Evolutionary conservation across 2,113 vertebrate genomes (phyloP).

Genomic region (Tauraco erythrolophus): DNA sequence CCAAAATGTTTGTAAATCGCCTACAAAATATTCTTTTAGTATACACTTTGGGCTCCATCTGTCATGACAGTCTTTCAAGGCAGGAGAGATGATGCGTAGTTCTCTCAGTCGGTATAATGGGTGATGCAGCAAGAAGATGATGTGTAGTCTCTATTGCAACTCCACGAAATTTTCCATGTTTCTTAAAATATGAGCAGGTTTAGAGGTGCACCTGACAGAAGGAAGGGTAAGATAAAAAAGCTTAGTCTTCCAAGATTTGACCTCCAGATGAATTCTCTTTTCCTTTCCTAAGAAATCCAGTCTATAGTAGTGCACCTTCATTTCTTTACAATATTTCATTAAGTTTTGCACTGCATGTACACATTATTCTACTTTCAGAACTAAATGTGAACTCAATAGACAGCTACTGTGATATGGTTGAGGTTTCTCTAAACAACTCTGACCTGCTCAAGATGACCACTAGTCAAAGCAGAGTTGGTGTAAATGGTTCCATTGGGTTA

Average conservation of each 20-base stretch:
- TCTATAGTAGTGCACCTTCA: no score
- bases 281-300: neutral
- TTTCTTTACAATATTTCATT: neutral
- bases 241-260: neutral
- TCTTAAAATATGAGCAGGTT: neutral
- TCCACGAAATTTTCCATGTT: neutral
- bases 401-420: neutral
- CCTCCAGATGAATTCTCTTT: neutral
- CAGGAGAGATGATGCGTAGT: no score
- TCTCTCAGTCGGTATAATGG: no score
- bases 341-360: neutral
- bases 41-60: no score
- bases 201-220: neutral
- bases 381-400: neutral
- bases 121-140: no score
- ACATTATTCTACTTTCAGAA: neutral
- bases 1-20: no score
- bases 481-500: neutral
- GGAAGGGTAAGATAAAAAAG: rapidly evolving
- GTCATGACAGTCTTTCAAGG: no score
- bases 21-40: no score
- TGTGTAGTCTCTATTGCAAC: no score
- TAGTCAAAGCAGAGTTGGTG: neutral
- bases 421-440: neutral
- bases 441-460: neutral